These are phyloP conservation scores for Camponotus floridanus DNA, from an alignment of 1,140 invertebrate genomes.

Conservation along the genomic window DNA sequence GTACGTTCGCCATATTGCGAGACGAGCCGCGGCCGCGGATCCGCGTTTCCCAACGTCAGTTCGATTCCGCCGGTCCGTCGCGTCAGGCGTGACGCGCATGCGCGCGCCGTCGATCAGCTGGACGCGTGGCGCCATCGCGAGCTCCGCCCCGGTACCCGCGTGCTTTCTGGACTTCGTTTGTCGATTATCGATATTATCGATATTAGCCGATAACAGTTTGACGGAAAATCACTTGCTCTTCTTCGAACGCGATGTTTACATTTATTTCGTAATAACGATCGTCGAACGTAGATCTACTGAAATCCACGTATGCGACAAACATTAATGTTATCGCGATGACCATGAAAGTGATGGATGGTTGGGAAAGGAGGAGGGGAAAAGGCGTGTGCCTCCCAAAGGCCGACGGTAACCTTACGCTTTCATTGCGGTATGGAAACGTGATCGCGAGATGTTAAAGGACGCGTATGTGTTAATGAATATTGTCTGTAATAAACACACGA, in stretches of 20 bases:
- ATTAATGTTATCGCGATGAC: too few relatives aligned
- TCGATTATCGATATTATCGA: too few relatives aligned
- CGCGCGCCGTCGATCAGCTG: not conserved
- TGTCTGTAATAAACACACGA: too few relatives aligned
- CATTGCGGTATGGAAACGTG: constrained; percentile 9
- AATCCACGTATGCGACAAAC: too few relatives aligned
- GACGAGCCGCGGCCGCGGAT: constrained; percentile 64
- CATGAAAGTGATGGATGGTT: too few relatives aligned
- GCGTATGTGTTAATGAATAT: not conserved
- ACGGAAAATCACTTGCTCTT: too few relatives aligned
- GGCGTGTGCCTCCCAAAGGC: not conserved
- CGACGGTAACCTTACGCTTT: not conserved
- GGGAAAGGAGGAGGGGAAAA: too few relatives aligned
- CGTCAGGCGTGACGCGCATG: constrained; percentile 30
- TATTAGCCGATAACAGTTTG: too few relatives aligned
- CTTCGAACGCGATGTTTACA: too few relatives aligned
- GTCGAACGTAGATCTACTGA: too few relatives aligned
- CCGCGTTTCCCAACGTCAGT: constrained; percentile 57
- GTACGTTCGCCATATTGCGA: constrained; percentile 83
- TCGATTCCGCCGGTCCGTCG: constrained; percentile 53
- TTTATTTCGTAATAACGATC: too few relatives aligned
- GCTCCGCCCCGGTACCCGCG: not conserved
- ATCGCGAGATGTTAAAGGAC: not conserved
- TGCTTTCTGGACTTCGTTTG: too few relatives aligned
- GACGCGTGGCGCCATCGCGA: not conserved